Percentiles rank a stretch among this genome's conserved stretches.
Conservation (phyloP, 1,140 invertebrate species). For the Popillia japonica region DNA sequence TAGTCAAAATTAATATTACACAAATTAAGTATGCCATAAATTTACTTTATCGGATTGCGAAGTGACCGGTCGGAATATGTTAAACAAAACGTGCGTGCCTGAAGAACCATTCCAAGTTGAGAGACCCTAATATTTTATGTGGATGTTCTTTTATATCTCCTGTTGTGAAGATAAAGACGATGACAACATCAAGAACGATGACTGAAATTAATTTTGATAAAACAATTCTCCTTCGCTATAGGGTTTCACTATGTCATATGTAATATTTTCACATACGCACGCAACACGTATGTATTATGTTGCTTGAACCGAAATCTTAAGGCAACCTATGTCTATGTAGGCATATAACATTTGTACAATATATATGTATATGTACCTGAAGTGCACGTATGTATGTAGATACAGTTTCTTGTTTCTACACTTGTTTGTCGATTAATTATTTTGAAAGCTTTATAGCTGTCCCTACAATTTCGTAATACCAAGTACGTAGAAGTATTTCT, state of each 20-base stretch:
- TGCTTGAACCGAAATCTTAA: too few relatives aligned
- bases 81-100: neutral
- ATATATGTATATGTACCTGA: neutral
- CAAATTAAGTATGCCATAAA: neutral
- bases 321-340: too few relatives aligned
- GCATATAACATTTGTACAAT: too few relatives aligned
- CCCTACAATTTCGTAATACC: too few relatives aligned
- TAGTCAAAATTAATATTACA: neutral
- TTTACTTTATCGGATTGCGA: neutral
- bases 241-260: neutral
- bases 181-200: neutral
- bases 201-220: slow-evolving; percentile 1
- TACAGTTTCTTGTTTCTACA: neutral
- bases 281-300: neutral
- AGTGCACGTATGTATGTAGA: too few relatives aligned
- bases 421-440: neutral
- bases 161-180: neutral
- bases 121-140: neutral
- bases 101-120: neutral
- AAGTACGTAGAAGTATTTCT: too few relatives aligned
- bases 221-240: neutral
- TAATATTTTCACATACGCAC: neutral
- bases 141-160: neutral
- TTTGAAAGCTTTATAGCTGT: too few relatives aligned
- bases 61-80: neutral